These are phyloP conservation scores for Euplexia lucipara DNA, from an alignment of 2,888 invertebrate species.

Conservation along the genomic window DNA sequence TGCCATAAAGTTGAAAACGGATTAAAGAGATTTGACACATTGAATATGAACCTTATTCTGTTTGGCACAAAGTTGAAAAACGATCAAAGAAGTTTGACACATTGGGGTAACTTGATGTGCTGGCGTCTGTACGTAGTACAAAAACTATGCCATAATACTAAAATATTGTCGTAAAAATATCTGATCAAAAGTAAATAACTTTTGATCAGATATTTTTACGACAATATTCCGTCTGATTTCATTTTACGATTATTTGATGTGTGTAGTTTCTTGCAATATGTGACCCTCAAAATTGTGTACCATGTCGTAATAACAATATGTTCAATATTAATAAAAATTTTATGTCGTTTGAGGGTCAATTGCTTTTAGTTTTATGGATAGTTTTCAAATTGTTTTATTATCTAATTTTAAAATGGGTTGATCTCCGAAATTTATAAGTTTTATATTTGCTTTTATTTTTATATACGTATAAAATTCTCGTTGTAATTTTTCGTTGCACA, in stretches of 20 bases:
- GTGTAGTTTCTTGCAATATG: conserved; percentile 49
- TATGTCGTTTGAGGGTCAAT: background rate
- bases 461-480: too few relatives aligned
- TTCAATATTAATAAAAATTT: conserved; percentile 39
- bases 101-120: background rate
- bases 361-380: conserved; percentile 4
- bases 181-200: conserved; percentile 60
- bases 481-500: too few relatives aligned
- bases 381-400: background rate
- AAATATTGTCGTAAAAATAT: conserved; percentile 59
- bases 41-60: too few relatives aligned
- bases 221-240: conserved; percentile 59
- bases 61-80: too few relatives aligned
- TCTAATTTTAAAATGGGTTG: background rate
- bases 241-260: conserved; percentile 64
- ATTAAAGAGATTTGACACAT: too few relatives aligned
- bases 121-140: conserved; percentile 13
- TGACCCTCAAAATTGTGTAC: conserved; percentile 38
- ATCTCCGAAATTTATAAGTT: too few relatives aligned
- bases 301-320: conserved; percentile 28
- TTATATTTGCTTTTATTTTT: too few relatives aligned
- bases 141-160: conserved; percentile 47
- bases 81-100: background rate
- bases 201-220: too few relatives aligned
- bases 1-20: too few relatives aligned